These are phyloP conservation scores for Umimayanthus kanabou DNA, from an alignment of 92 coral and sea anemone species.

Conservation along the genomic window DNA sequence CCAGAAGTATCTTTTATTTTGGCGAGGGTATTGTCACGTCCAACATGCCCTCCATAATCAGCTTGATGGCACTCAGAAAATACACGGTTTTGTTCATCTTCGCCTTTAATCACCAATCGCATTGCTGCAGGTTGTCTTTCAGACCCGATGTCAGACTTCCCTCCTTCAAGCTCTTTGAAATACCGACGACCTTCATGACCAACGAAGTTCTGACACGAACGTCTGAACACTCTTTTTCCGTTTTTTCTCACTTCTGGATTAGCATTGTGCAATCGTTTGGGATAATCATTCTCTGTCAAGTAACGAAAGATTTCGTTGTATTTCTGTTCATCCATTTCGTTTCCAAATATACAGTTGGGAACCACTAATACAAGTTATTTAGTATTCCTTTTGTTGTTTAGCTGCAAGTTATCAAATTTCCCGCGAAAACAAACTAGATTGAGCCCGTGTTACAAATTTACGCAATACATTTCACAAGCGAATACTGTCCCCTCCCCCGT, in stretches of 20 bases:
- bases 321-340: slow-evolving; percentile 8
- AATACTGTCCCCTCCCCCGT: background rate
- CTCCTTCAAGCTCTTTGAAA: background rate
- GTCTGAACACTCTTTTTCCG: slow-evolving; percentile 9
- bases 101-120: slow-evolving; percentile 10
- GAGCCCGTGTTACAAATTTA: background rate
- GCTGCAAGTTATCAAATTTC: slow-evolving; percentile 4
- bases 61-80: slow-evolving; percentile 37
- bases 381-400: slow-evolving; percentile 2
- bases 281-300: slow-evolving; percentile 7
- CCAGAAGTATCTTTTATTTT: slow-evolving; percentile 37
- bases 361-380: background rate
- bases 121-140: background rate
- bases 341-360: background rate
- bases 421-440: background rate
- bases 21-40: slow-evolving; percentile 20
- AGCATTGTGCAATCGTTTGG: background rate
- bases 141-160: background rate
- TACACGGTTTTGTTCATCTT: slow-evolving; percentile 12
- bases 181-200: slow-evolving; percentile 15
- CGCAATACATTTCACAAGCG: background rate
- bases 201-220: slow-evolving; percentile 11
- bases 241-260: background rate
- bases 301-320: slow-evolving; percentile 15
- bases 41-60: slow-evolving; percentile 40